A percentile compares a stretch with the other conserved stretches of the same genome.
Evolutionary conservation across 2,888 invertebrate genomes (phyloP).

Genomic region (Calameuta pallipes): DNA sequence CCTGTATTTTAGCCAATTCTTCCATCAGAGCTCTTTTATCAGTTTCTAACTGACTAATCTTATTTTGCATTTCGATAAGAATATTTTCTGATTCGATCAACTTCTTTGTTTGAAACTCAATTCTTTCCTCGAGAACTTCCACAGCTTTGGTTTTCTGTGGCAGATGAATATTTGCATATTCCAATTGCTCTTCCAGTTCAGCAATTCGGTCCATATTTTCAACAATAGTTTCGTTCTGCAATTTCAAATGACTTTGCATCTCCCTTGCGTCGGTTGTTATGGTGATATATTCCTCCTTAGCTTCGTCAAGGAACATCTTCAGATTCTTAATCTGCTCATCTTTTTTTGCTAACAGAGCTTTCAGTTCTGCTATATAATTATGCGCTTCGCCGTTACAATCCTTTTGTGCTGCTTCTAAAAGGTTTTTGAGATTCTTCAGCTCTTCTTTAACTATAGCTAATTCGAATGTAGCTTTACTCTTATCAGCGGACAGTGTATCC

Average conservation of each 20-base stretch:
- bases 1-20: conserved; percentile 12
- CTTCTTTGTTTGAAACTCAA: conserved; percentile 27
- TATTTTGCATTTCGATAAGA: background rate
- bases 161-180: conserved; percentile 43
- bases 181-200: conserved; percentile 51
- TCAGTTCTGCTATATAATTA: conserved; percentile 44
- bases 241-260: conserved; percentile 40
- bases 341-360: conserved; percentile 39
- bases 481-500: conserved; percentile 42
- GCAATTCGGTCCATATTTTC: conserved; percentile 45
- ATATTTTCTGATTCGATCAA: conserved; percentile 1
- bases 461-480: conserved; percentile 48
- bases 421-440: conserved; percentile 38
- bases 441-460: conserved; percentile 46
- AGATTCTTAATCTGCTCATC: conserved; percentile 53
- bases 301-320: conserved; percentile 56
- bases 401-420: conserved; percentile 44
- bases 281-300: conserved; percentile 57
- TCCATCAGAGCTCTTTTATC: background rate
- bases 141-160: conserved; percentile 42
- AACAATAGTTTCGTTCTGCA: conserved; percentile 40
- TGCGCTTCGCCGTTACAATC: conserved; percentile 30
- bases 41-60: background rate
- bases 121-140: conserved; percentile 49
- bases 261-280: conserved; percentile 41